phyloP scores from a whole-genome alignment of 1,140 invertebrate species.

The Camponotus floridanus region DNA sequence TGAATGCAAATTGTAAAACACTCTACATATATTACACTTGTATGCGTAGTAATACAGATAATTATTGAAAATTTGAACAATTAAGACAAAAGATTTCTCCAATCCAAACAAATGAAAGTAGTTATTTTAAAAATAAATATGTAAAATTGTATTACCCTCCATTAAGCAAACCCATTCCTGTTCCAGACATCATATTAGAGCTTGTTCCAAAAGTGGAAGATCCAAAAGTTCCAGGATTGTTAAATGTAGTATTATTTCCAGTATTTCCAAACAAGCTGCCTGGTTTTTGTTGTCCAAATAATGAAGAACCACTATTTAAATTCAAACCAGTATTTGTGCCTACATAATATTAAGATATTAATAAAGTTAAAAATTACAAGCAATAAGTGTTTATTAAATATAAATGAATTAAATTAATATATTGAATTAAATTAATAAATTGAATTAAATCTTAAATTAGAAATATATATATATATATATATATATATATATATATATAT shows the following conservation, averaged over 20 bases:
- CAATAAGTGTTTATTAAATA: conserved; percentile 9
- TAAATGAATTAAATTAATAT: conserved; percentile 19
- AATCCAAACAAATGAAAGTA: conserved; percentile 26
- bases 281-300: conserved; percentile 87
- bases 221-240: conserved; percentile 81
- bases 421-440: no score
- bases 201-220: conserved; percentile 82
- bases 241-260: conserved; percentile 78
- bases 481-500: not conserved
- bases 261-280: conserved; percentile 87
- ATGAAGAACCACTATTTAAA: conserved; percentile 83
- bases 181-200: conserved; percentile 78
- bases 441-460: conserved; percentile 16
- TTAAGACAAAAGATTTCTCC: conserved; percentile 32
- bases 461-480: not conserved
- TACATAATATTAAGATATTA: conserved; percentile 41
- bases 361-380: not conserved
- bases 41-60: not conserved
- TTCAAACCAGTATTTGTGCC: conserved; percentile 82
- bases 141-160: conserved; percentile 75
- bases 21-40: no score
- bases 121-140: conserved; percentile 2
- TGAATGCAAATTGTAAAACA: no score
- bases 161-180: conserved; percentile 78
- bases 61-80: conserved; percentile 6